These are phyloP conservation scores for Leucoptera coffeella DNA, from an alignment of 2,888 invertebrate species.

Conservation along the genomic window DNA sequence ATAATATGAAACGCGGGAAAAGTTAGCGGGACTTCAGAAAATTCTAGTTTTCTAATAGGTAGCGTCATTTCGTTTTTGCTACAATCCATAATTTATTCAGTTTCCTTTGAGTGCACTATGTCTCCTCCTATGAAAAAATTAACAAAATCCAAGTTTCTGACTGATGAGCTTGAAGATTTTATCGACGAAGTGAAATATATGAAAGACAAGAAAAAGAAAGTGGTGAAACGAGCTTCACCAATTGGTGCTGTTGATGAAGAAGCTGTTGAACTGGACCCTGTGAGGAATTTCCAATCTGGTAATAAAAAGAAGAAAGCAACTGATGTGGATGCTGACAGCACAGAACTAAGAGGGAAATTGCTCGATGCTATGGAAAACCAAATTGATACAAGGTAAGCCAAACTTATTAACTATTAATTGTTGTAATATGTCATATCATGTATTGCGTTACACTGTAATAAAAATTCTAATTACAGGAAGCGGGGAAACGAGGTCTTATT, in stretches of 20 bases:
- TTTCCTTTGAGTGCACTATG: no score
- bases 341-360: conserved; percentile 24
- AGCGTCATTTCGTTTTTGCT: no score
- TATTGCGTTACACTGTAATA: not conserved
- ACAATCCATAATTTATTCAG: no score
- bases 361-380: conserved; percentile 22
- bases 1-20: no score
- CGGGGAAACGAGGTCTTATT: conserved; percentile 17
- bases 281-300: conserved; percentile 15
- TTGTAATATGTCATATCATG: not conserved
- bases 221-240: conserved; percentile 14
- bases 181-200: conserved; percentile 19
- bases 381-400: conserved; percentile 19
- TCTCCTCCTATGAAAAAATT: conserved; percentile 15
- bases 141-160: conserved; percentile 17
- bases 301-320: conserved; percentile 22
- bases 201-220: conserved; percentile 18
- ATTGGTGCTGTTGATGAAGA: conserved; percentile 13
- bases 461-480: conserved; percentile 17
- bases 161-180: conserved; percentile 20
- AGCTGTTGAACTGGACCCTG: no score
- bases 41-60: no score
- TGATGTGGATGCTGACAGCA: conserved; percentile 12
- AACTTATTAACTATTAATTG: not conserved
- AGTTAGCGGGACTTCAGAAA: no score